Base-by-base conservation (phyloP, 2,797 vertebrate species). In the Sparidentex hasta region DNA sequence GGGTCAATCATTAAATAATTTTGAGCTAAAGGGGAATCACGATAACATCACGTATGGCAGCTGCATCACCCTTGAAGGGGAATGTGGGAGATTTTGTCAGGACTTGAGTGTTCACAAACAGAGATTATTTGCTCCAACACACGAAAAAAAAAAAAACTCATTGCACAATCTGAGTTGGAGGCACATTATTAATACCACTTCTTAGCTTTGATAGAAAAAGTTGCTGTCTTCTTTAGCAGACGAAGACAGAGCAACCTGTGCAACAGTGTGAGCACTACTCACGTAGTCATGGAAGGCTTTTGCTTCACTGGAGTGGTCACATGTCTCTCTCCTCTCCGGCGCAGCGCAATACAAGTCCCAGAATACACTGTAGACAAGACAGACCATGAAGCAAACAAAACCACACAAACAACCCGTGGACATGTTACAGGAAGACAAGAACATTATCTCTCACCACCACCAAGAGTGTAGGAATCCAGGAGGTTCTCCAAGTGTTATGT, bases 261-360 rank as follows among this genome's bases (percentile, higher is more conserved):
- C 78, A 91, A 85, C 83, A 62, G 71, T 69, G 74, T 62, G 80
- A 80, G 75, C 71, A 81, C 65, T 75, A 94, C 98, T 98, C 96
- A 99, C 98, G 12, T 99, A 99, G 95, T 99, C 98, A 94, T 99
- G 98, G 96, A 99, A 99, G 94, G 98, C 98, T 95, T 99, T 99
- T 11, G 98, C 98, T 97, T 99, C 98, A 75, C 98, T 99, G 89
- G 98, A 99, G 95, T 99, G 98, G 95, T 99, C 98, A 96, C 98
- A 99, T 93, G 98, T 98, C 94, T 99, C 98, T 95, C 98, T 94
- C 91, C 98, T 97, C 95, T 99, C 98, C 48, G 98, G 98, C 88
- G 98, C 98, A 65, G 98, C 98, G 93, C 98, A 99, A 95, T 99
- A 99, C 90, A 99, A 96, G 96, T 99, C 98, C 98, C 98, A 99